A percentile compares a stretch with the other conserved stretches of the same genome.
phyloP scores from a whole-genome alignment of 2,113 vertebrate species.

The Cryptomyrus ogoouensis region DNA sequence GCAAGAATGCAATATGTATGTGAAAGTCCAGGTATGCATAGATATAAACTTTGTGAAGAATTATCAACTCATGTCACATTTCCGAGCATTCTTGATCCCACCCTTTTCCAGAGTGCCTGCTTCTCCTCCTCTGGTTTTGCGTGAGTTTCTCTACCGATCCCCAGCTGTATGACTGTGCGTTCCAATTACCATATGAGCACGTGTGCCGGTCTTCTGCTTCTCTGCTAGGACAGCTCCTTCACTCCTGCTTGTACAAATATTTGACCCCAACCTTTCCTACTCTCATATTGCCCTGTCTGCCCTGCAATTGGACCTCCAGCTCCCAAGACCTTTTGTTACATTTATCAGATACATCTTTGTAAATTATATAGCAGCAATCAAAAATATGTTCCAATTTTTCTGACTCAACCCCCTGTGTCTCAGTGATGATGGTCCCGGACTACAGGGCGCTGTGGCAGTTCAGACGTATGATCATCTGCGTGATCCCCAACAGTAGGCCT shows the following conservation, averaged over 20 bases:
- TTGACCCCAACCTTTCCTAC: neutral
- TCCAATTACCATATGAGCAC: neutral
- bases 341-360: neutral
- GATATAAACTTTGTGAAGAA: too few species aligned
- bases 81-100: neutral
- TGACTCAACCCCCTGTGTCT: neutral
- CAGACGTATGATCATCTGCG: constrained; percentile 58
- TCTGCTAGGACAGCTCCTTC: neutral
- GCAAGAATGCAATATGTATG: too few species aligned
- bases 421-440: constrained; percentile 18
- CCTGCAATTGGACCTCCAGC: neutral
- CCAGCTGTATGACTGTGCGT: neutral
- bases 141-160: neutral
- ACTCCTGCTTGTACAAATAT: neutral
- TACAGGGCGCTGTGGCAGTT: constrained; percentile 56
- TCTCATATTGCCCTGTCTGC: neutral
- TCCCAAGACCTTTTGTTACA: neutral
- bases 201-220: neutral
- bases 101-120: neutral
- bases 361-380: neutral
- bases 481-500: constrained; percentile 49
- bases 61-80: neutral
- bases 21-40: too few species aligned
- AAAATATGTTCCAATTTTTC: neutral
- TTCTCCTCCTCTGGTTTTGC: neutral